Conservation (phyloP, 2,113 vertebrate genomes). For the Oryctolagus cuniculus region mOryCun1.1 NC_091434.1:166763501-166764000, state of each 20-base stretch:
- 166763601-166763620: background rate
- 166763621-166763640: slow-evolving; percentile 48
- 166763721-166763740: slow-evolving; percentile 50
- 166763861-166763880: background rate
- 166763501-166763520: slow-evolving; percentile 42
- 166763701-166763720: slow-evolving; percentile 17
- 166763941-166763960: background rate
- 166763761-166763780: slow-evolving; percentile 27
- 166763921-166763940: background rate
- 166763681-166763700: background rate
- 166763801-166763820: slow-evolving; percentile 9
- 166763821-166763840: slow-evolving; percentile 30
- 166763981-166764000: slow-evolving; percentile 38
- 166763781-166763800: slow-evolving; percentile 51
- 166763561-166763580: background rate
- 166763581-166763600: slow-evolving; percentile 27
- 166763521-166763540: slow-evolving; percentile 8
- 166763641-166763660: slow-evolving; percentile 41
- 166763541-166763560: slow-evolving; percentile 52
- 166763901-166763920: background rate
- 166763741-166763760: slow-evolving; percentile 17
- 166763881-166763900: slow-evolving; percentile 7
- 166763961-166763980: background rate
- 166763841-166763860: background rate
- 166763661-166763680: slow-evolving; percentile 38